phyloP scores from a whole-genome alignment of 2,888 invertebrate genomes.

The Autographa gamma region DNA sequence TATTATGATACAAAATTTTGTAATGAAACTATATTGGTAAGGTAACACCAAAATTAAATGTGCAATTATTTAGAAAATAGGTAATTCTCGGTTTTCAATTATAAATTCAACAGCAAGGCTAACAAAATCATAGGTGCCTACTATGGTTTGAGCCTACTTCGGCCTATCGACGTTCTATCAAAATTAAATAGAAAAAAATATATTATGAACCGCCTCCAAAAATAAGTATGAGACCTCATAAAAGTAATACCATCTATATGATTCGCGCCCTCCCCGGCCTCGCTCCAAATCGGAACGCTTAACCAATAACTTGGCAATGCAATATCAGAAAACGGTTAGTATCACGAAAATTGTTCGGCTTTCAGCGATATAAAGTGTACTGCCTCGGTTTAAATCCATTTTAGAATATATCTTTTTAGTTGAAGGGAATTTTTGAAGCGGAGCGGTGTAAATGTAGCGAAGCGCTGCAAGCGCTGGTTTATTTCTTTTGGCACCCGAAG shows the following conservation, averaged over 20 bases:
- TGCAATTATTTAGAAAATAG: too few relatives aligned
- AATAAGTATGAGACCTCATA: slow-evolving; percentile 15
- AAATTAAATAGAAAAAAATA: neutral
- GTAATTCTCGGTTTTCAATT: too few relatives aligned
- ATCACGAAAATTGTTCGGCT: slow-evolving; percentile 54
- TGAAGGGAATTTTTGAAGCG: slow-evolving; percentile 41
- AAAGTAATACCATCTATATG: slow-evolving; percentile 35
- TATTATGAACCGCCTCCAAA: neutral
- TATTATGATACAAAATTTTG: too few relatives aligned
- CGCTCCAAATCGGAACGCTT: slow-evolving; percentile 37
- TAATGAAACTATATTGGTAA: too few relatives aligned
- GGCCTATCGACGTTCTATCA: neutral
- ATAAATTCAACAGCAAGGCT: too few relatives aligned
- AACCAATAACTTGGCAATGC: slow-evolving; percentile 49
- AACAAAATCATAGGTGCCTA: too few relatives aligned
- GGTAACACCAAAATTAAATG: too few relatives aligned
- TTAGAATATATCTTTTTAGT: slow-evolving; percentile 58
- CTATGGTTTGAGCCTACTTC: too few relatives aligned
- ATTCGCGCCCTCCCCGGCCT: slow-evolving; percentile 30
- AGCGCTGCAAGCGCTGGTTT: slow-evolving; percentile 19
- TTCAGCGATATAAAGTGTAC: slow-evolving; percentile 57
- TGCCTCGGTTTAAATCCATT: slow-evolving; percentile 57
- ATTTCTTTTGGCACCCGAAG: slow-evolving; percentile 33
- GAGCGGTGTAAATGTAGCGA: slow-evolving; percentile 43
- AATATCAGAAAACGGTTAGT: slow-evolving; percentile 57